Evolutionary conservation across 2,113 vertebrate species (phyloP).

Genomic region (Smithornis capensis): DNA sequence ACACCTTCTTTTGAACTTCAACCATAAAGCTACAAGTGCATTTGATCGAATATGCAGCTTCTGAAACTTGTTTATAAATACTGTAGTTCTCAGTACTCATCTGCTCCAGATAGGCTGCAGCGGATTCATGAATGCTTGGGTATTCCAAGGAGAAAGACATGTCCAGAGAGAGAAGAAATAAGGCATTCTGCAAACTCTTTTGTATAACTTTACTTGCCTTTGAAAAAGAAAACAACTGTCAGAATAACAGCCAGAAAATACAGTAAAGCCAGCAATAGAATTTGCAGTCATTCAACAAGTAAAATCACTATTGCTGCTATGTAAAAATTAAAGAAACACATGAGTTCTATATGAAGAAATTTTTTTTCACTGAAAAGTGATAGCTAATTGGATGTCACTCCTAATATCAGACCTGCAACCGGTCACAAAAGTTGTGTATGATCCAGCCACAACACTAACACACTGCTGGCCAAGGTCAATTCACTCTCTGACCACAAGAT

Average conservation of each 20-base stretch:
- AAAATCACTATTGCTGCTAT: not conserved
- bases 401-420: not conserved
- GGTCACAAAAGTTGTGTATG: not conserved
- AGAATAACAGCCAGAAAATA: not conserved
- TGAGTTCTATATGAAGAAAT: not conserved
- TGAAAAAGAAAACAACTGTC: not conserved
- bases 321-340: not conserved
- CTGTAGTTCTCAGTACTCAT: slow-evolving; percentile 84
- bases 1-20: slow-evolving; percentile 84
- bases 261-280: not conserved
- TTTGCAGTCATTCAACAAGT: not conserved
- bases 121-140: slow-evolving; percentile 83
- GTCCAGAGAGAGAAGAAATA: slow-evolving; percentile 89
- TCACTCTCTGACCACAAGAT: slow-evolving; percentile 29
- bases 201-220: slow-evolving; percentile 84
- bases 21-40: slow-evolving; percentile 87
- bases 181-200: slow-evolving; percentile 78
- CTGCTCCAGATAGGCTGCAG: slow-evolving; percentile 91
- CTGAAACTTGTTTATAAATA: slow-evolving; percentile 81
- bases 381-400: not conserved
- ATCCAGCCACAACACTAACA: not conserved
- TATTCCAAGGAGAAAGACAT: slow-evolving; percentile 83
- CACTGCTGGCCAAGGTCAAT: not conserved
- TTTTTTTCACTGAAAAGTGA: not conserved
- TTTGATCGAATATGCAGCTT: slow-evolving; percentile 82